Conservation (phyloP, 1,140 invertebrate species). For the Ctenoplectra terminalis region DNA sequence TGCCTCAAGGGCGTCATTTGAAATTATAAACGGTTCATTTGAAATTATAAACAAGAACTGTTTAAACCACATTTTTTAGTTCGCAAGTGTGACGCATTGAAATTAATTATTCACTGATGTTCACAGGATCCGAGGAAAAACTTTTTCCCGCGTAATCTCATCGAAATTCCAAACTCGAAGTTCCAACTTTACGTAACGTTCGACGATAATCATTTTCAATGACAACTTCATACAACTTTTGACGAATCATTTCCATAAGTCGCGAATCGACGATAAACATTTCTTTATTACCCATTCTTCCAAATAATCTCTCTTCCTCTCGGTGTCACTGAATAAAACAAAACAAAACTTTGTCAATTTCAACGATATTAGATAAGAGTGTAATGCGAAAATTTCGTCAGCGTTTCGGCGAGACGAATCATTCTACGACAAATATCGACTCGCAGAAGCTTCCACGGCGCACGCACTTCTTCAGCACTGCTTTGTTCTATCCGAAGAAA, state of each 20-base stretch:
- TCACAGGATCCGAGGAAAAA: background rate
- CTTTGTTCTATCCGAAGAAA: constrained; percentile 9
- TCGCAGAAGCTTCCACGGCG: background rate
- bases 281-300: constrained; percentile 20
- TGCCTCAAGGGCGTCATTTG: background rate
- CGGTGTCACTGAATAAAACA: background rate
- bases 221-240: background rate
- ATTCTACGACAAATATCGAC: constrained; percentile 10
- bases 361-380: too few relatives aligned
- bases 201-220: background rate
- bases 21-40: background rate
- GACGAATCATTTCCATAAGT: background rate
- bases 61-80: background rate
- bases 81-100: too few relatives aligned
- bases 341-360: background rate
- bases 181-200: too few relatives aligned
- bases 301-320: background rate
- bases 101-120: background rate
- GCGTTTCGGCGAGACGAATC: background rate
- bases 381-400: background rate
- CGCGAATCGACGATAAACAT: too few relatives aligned
- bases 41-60: constrained; percentile 13
- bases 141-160: too few relatives aligned
- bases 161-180: background rate
- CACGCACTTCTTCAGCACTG: constrained; percentile 38